Conservation (phyloP, 2,113 vertebrate species). For the Cavia aperea region DNA sequence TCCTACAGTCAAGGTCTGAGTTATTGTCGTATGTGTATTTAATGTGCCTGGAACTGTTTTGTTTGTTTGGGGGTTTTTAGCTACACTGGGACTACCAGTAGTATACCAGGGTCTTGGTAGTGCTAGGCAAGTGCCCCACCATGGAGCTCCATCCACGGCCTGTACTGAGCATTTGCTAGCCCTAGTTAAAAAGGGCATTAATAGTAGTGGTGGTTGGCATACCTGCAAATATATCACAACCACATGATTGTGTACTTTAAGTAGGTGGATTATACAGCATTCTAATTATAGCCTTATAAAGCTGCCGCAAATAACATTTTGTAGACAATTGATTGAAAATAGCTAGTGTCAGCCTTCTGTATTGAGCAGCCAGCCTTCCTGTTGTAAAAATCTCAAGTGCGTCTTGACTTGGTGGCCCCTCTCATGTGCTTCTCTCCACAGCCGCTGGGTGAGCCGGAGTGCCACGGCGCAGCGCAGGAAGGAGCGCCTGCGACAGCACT, state of each 20-base stretch:
- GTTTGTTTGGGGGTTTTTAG: not conserved
- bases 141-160: not conserved
- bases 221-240: not conserved
- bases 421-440: not conserved
- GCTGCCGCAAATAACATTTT: not conserved
- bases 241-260: not conserved
- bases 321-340: not conserved
- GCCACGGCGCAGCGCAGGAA: conserved; percentile 82
- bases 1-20: not conserved
- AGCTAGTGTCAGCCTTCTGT: not conserved
- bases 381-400: not conserved
- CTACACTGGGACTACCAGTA: not conserved
- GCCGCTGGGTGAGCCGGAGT: conserved; percentile 90
- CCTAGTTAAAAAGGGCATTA: not conserved
- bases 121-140: not conserved
- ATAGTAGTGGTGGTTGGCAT: not conserved
- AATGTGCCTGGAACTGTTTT: not conserved
- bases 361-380: not conserved
- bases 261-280: not conserved
- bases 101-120: not conserved
- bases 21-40: not conserved
- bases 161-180: not conserved
- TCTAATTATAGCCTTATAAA: conserved; percentile 13
- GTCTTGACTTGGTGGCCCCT: not conserved
- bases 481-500: conserved; percentile 82